phyloP scores from a whole-genome alignment of 2,888 invertebrate genomes.

The Brachypalpus laphriformis region DNA sequence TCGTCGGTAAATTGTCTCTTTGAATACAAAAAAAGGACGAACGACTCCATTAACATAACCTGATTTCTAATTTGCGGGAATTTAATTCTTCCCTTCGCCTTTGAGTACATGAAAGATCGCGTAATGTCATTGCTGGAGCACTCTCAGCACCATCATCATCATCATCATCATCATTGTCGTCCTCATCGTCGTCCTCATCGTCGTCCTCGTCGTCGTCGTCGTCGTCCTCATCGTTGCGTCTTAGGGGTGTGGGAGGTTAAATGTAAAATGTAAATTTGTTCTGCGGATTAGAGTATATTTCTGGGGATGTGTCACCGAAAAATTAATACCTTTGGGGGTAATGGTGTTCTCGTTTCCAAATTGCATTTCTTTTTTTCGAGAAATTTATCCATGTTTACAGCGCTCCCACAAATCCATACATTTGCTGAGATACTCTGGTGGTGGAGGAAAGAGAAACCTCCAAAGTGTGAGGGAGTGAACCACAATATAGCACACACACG shows the following conservation, averaged over 20 bases:
- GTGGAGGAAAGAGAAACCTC: background rate
- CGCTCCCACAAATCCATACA: background rate
- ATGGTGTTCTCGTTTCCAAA: background rate
- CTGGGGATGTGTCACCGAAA: constrained; percentile 38
- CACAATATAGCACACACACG: constrained; percentile 23
- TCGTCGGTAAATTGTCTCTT: constrained; percentile 54
- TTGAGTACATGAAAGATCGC: constrained; percentile 58
- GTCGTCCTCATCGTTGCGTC: background rate
- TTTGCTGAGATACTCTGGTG: constrained; percentile 22
- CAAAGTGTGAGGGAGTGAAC: background rate
- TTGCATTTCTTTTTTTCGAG: constrained; percentile 11
- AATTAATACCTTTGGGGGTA: constrained; percentile 52
- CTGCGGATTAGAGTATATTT: constrained; percentile 36
- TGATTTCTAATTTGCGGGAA: constrained; percentile 73
- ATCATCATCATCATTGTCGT: too few species aligned
- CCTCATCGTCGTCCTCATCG: too few species aligned
- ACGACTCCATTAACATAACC: constrained; percentile 68
- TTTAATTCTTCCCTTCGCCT: constrained; percentile 53
- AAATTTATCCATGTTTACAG: background rate
- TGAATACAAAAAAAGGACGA: constrained; percentile 8
- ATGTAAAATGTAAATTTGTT: constrained; percentile 65
- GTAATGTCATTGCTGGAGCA: constrained; percentile 49
- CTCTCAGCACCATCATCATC: constrained; percentile 39
- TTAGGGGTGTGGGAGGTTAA: background rate
- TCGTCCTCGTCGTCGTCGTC: constrained; percentile 11